phyloP scores from a whole-genome alignment of 2,113 vertebrate species.

The Gallinago undulata region DNA sequence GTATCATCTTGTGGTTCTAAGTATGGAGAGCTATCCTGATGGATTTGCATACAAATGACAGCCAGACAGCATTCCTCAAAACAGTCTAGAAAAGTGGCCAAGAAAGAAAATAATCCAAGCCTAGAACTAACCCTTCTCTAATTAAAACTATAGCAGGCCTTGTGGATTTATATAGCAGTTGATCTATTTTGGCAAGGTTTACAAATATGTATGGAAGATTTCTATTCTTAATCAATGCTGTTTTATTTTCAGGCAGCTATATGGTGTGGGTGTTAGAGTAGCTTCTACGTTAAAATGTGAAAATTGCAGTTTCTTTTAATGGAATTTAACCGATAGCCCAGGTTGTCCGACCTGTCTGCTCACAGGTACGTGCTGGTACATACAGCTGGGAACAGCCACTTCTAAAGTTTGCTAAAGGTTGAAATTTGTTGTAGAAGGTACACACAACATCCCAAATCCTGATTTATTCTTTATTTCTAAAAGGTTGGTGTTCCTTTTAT shows the following conservation, averaged over 20 bases:
- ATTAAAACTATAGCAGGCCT: background rate
- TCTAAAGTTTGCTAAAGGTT: background rate
- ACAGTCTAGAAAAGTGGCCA: background rate
- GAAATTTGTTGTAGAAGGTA: background rate
- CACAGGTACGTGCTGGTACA: background rate
- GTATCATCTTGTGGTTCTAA: background rate
- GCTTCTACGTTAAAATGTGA: background rate
- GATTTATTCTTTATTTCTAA: background rate
- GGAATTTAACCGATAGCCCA: no score
- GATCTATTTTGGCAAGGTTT: background rate
- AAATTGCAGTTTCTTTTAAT: accelerated
- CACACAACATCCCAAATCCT: background rate
- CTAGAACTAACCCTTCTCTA: background rate
- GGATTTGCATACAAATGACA: no score
- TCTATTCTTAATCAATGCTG: background rate
- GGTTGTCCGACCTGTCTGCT: background rate
- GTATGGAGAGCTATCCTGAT: background rate
- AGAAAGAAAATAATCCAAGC: background rate
- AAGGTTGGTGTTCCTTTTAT: background rate
- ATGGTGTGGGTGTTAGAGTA: background rate
- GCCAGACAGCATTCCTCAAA: background rate
- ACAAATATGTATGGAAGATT: background rate
- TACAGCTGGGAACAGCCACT: background rate
- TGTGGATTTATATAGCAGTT: background rate
- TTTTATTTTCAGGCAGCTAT: background rate